Conservation (phyloP, 2,113 vertebrate genomes). For the Paradoxurus hermaphroditus region DNA sequence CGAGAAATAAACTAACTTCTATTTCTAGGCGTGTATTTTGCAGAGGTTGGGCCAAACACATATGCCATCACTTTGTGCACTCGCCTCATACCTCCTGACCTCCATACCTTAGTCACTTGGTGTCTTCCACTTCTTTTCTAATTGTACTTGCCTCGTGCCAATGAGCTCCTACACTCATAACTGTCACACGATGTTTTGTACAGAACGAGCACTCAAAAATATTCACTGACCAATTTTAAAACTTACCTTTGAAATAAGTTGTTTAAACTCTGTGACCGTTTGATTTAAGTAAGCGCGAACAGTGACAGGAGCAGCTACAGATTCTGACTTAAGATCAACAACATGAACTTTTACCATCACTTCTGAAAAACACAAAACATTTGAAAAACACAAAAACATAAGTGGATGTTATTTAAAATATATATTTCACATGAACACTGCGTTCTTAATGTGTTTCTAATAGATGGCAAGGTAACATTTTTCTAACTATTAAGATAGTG, state of each 20-base stretch:
- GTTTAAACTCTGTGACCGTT: slow-evolving; percentile 95
- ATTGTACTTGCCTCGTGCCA: neutral
- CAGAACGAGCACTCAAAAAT: slow-evolving; percentile 3
- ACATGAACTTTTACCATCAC: slow-evolving; percentile 99
- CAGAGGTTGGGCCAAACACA: neutral
- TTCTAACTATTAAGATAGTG: neutral
- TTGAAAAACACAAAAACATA: slow-evolving; percentile 50
- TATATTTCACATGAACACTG: neutral
- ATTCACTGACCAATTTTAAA: slow-evolving; percentile 23
- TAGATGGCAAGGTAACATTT: slow-evolving; percentile 11
- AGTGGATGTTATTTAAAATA: slow-evolving; percentile 49
- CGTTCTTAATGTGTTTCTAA: slow-evolving; percentile 28
- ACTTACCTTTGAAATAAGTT: slow-evolving; percentile 96
- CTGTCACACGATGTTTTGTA: neutral
- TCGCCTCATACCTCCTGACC: neutral
- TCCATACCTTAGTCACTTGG: neutral
- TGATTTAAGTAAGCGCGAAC: slow-evolving; percentile 98
- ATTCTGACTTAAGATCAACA: slow-evolving; percentile 94
- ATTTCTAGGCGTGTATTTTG: neutral
- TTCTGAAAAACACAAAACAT: slow-evolving; percentile 83
- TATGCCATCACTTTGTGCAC: neutral
- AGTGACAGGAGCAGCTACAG: slow-evolving; percentile 91
- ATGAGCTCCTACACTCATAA: neutral
- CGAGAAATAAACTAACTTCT: neutral
- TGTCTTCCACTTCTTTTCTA: slow-evolving; percentile 5